Evolutionary conservation across 2,888 invertebrate species (phyloP), one percentile per base, ranked within the genome.

Genomic region (Cosmia trapezina): DNA sequence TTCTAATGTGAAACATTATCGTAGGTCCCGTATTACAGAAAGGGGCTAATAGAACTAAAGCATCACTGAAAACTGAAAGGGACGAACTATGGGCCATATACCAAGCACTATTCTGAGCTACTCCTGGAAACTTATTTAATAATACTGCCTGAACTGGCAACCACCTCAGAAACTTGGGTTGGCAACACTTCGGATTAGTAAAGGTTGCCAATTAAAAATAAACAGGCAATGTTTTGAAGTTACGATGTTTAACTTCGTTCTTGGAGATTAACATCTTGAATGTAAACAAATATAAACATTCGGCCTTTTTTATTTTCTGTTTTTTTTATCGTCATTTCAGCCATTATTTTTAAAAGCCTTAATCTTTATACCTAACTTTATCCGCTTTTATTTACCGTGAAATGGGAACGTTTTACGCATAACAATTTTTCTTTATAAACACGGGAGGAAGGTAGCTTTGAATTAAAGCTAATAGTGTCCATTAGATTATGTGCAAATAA

Each of bases 341-440:
- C 78, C 78, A 81, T 86, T 78, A 83, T 84, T 83, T 86, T 82
- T 86, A 81, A 85, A 85, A 86, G 83, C 85, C 83, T 81, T 77
- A 84, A 87, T 86, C 81, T 86, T 79, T 75, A 78, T 81, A 77
- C 78, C 85, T 76, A 80, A 78, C 78, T 82, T 86, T 75, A 78
- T 83, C 74, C 75, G 69, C 66, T 81, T 87, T 86, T 84, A 87
- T 87, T 86, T 87, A 81, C 79, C 86, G 84, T 87, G 72, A 85
- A 87, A 87, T 83, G 82, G 75, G 75, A 81, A 83, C 80, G 81
- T 78, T 84, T 80, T 83, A 78, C 80, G 83, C 79, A 81, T 81
- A 81, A 81, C 83, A 80, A 83, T 81, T 83, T 82, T 78, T 79
- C 66, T 81, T 81, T 85, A 73, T 64, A 71, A 73, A 77, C 61